Conservation (phyloP, 2,888 invertebrate species). For the Thumatha senex region DNA sequence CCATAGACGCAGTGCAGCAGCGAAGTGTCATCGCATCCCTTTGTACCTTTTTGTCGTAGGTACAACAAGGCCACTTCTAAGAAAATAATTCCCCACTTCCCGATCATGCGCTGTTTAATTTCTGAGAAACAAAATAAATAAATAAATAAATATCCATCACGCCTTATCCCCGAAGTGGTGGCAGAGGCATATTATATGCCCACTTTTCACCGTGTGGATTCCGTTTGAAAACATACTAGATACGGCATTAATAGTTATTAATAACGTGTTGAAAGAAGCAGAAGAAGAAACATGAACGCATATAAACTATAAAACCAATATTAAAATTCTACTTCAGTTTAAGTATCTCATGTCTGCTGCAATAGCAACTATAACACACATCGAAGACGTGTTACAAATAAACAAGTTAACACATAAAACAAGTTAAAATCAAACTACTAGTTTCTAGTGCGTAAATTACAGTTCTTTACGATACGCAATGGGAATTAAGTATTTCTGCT, state of each 20-base stretch:
- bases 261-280: too few species aligned
- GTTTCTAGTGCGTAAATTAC: constrained; percentile 25
- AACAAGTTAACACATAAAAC: constrained; percentile 13
- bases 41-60: constrained; percentile 49
- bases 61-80: constrained; percentile 54
- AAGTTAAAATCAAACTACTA: constrained; percentile 20
- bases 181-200: too few species aligned
- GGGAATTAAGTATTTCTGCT: constrained; percentile 40
- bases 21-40: constrained; percentile 38
- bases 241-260: background rate
- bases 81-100: constrained; percentile 58
- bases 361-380: background rate
- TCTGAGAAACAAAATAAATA: constrained; percentile 65
- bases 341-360: background rate
- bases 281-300: too few species aligned
- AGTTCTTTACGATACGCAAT: constrained; percentile 28
- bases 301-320: too few species aligned
- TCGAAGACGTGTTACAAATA: background rate
- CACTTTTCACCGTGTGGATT: too few species aligned
- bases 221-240: background rate
- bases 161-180: too few species aligned
- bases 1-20: constrained; percentile 23
- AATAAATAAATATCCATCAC: too few species aligned
- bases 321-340: too few species aligned
- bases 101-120: constrained; percentile 56